Evolutionary conservation across 2,888 invertebrate genomes (phyloP).

Genomic region (Abscondita cerata): DNA sequence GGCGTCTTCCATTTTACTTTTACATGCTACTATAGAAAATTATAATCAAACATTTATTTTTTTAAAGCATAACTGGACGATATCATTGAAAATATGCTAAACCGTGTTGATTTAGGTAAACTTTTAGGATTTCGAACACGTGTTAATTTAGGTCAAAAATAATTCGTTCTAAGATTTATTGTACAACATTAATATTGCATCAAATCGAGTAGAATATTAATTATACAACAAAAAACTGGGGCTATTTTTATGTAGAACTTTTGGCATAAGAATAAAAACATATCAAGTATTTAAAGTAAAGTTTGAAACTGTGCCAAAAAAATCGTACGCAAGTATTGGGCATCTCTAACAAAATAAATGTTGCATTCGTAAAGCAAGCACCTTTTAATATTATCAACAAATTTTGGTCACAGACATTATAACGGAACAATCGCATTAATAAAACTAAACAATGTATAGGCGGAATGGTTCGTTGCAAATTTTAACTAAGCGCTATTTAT

Average conservation of each 20-base stretch:
- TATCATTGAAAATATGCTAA: background rate
- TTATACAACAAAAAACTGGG: background rate
- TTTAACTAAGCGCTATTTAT: slow-evolving; percentile 32
- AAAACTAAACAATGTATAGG: slow-evolving; percentile 34
- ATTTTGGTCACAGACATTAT: slow-evolving; percentile 14
- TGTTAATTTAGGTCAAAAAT: slow-evolving; percentile 13
- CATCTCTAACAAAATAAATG: background rate
- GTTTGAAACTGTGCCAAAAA: slow-evolving; percentile 26
- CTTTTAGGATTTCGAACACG: slow-evolving; percentile 17
- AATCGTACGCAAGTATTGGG: slow-evolving; percentile 20
- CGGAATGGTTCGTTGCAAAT: slow-evolving; percentile 27
- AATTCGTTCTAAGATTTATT: slow-evolving; percentile 1
- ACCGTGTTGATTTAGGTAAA: slow-evolving; percentile 3
- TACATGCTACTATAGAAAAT: no score
- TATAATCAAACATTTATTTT: no score
- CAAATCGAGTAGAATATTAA: background rate
- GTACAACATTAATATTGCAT: background rate
- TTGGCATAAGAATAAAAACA: slow-evolving; percentile 31
- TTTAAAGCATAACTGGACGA: no score
- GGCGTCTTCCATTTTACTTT: no score
- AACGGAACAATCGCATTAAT: slow-evolving; percentile 28
- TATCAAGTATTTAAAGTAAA: slow-evolving; percentile 19
- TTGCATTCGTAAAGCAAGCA: background rate
- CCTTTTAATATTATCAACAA: slow-evolving; percentile 11
- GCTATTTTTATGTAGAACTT: slow-evolving; percentile 25